Base-by-base conservation (phyloP, 2,888 invertebrate genomes). In the Bombylius major region DNA sequence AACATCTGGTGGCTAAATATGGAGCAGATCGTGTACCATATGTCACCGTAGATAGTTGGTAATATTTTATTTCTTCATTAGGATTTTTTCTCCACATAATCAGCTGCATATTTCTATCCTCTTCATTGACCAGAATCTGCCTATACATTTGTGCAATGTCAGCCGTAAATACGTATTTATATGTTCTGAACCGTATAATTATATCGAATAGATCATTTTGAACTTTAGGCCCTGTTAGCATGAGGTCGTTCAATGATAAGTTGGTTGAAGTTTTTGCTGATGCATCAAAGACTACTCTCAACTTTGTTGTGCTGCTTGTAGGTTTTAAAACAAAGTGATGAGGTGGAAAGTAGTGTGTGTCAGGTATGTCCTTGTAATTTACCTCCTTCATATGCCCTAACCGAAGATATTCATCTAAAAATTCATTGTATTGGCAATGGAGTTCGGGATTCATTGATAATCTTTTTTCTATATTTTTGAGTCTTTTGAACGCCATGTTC, bases 41-140 rank as follows among this genome's bases (percentile, higher is more conserved):
- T 13, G 55, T 47, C 7, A 55, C 55, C 11, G 55, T 55, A 14
- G 9, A 36, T 31, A n/a, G 69, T 69, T 63, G 73, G 75, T 56
- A 75, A 62, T 49, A 70, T 69, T 12, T 70, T 67, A 47, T 66
- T 65, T 33, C 64, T 63, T 55, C 39, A 8, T 11, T 42, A n/a
- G 33, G 9, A n/a, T 53, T 13, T 49, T 7, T 23, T 31, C 53
- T n/a, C 50, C 53, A 53, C 9, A 53, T 8, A 4, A 53, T 50
- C 13, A 23, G 12, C 46, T 53, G 56, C 4, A 51, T 49, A 33
- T 54, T 32, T 23, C 36, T 47, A 42, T 57, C 47, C 3, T 36
- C 44, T 31, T 6, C 8, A 56, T 34, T 2, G 5, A 60, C 51
- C 31, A 47, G 13, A 8, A 47, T 47, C 14, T 56, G 58, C 12